Conservation (phyloP, 2,888 invertebrate species). For the Emmelina monodactyla region DNA sequence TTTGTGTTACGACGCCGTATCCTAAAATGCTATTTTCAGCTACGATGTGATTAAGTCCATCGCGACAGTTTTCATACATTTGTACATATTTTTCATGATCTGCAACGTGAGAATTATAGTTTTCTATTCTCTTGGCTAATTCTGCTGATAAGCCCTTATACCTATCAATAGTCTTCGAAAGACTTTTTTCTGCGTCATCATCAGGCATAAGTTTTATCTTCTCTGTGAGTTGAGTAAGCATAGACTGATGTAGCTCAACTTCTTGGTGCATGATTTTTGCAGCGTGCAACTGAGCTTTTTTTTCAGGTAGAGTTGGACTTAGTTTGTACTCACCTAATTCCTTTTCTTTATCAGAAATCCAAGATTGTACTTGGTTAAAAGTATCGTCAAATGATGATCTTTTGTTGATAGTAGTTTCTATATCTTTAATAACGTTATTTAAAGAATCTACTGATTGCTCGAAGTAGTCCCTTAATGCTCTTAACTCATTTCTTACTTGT, state of each 20-base stretch:
- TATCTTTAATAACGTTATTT: constrained; percentile 83
- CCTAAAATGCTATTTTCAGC: constrained; percentile 80
- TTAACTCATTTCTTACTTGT: constrained; percentile 79
- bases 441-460: constrained; percentile 86
- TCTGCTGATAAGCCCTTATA: constrained; percentile 74
- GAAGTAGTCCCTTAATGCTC: constrained; percentile 81
- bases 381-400: constrained; percentile 94
- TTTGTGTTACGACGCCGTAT: constrained; percentile 81
- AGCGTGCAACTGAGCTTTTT: constrained; percentile 85
- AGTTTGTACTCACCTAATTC: constrained; percentile 75
- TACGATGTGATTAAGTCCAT: constrained; percentile 81
- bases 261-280: constrained; percentile 85
- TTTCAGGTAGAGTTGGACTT: constrained; percentile 84
- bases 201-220: constrained; percentile 82
- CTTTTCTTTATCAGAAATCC: constrained; percentile 83
- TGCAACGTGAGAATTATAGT: constrained; percentile 74
- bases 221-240: constrained; percentile 83
- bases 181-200: constrained; percentile 77
- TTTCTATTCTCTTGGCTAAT: constrained; percentile 70
- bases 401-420: constrained; percentile 88
- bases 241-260: constrained; percentile 83
- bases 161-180: constrained; percentile 75
- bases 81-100: constrained; percentile 86
- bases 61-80: constrained; percentile 82
- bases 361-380: constrained; percentile 85